phyloP scores from a whole-genome alignment of 1,140 invertebrate genomes.

The Maconellicoccus hirsutus region DNA sequence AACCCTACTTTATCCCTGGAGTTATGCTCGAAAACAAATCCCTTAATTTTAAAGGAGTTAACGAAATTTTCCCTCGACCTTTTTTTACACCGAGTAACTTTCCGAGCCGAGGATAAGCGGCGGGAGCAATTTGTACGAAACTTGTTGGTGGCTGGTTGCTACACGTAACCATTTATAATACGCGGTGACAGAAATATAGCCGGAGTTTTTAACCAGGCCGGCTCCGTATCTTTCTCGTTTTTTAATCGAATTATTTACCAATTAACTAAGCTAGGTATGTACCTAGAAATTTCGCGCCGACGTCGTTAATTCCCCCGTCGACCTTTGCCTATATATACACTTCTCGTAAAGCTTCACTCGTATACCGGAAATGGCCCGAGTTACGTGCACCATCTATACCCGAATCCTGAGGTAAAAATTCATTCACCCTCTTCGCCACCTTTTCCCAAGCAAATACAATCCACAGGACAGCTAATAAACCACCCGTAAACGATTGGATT shows the following conservation, averaged over 20 bases:
- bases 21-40: constrained; percentile 8
- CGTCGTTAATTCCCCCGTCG: too few relatives aligned
- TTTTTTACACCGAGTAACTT: neutral
- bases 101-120: too few relatives aligned
- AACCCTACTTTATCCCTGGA: constrained; percentile 1
- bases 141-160: neutral
- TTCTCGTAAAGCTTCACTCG: too few relatives aligned
- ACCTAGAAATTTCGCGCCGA: too few relatives aligned
- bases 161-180: neutral
- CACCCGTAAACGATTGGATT: too few relatives aligned
- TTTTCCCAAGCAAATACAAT: too few relatives aligned
- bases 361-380: too few relatives aligned
- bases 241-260: constrained; percentile 3
- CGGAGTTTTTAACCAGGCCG: neutral
- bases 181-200: constrained; percentile 1
- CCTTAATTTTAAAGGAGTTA: constrained; percentile 9
- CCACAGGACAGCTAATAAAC: too few relatives aligned
- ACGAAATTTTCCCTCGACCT: constrained; percentile 7
- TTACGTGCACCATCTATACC: too few relatives aligned
- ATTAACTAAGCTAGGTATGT: neutral
- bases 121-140: neutral
- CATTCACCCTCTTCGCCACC: too few relatives aligned
- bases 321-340: too few relatives aligned
- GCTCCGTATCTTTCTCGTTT: neutral
- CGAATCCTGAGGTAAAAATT: too few relatives aligned